These are phyloP conservation scores for Calameuta filiformis DNA, from an alignment of 2,888 invertebrate species.

Conservation along the genomic window DNA sequence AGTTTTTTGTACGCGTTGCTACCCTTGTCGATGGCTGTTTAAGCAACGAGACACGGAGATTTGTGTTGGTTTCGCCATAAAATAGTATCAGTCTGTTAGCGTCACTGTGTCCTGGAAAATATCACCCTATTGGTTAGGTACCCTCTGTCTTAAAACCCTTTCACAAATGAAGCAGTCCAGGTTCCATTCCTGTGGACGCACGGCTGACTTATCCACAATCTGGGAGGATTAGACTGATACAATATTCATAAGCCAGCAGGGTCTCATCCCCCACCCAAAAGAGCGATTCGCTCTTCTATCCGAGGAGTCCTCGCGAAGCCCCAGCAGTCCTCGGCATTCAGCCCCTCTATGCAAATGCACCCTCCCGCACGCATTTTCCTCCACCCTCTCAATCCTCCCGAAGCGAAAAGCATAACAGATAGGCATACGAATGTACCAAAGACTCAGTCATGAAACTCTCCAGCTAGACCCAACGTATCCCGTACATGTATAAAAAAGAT, in stretches of 20 bases:
- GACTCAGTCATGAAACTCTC: background rate
- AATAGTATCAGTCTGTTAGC: background rate
- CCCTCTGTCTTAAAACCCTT: background rate
- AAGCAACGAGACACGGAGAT: background rate
- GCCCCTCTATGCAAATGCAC: conserved; percentile 46
- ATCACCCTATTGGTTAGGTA: background rate
- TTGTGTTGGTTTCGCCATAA: background rate
- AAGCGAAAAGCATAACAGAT: conserved; percentile 35
- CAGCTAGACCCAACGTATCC: too few species aligned
- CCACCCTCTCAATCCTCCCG: conserved; percentile 24
- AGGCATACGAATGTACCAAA: background rate
- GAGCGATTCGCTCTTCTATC: conserved; percentile 5
- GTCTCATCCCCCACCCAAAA: conserved; percentile 26
- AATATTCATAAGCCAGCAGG: conserved; percentile 59
- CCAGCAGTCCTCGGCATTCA: conserved; percentile 29
- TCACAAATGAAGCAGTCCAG: conserved; percentile 2
- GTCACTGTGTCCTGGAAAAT: background rate
- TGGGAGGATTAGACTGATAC: conserved; percentile 60
- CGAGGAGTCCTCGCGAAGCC: conserved; percentile 18
- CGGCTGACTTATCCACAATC: conserved; percentile 59
- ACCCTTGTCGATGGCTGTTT: background rate
- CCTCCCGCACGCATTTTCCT: conserved; percentile 37
- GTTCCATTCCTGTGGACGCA: conserved; percentile 30
- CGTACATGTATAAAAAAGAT: background rate
- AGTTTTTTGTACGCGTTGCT: background rate